Base-by-base conservation (phyloP, 2,113 vertebrate genomes). In the Aplodontia rufa region DNA sequence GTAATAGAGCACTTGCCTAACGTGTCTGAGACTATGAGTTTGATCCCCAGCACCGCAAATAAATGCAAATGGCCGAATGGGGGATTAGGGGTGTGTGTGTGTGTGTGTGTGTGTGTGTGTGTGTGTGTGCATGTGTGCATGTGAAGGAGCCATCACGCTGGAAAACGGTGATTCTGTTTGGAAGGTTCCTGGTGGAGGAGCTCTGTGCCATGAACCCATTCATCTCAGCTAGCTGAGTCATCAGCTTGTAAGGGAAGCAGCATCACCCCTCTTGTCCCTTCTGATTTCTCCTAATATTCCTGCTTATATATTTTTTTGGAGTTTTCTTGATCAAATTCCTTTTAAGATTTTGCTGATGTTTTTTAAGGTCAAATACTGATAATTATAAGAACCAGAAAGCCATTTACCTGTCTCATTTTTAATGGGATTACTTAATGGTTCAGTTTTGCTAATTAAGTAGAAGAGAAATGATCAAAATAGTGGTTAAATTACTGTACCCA, bases 401-500 rank as follows among this genome's bases (percentile, higher is more conserved):
- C 91, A 93, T 88, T 95, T 97, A 95, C 84, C 55, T 83, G 85
- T 91, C 91, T 96, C 47, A 26, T 93, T 87, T 87, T 96, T 90
- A 95, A 72, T 72, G 32, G 35, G 53, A 93, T 96, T 93, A 86
- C 62, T 96, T 94, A 93, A 87, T 86, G 13, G 53, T 87, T 91
- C 74, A 91, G 2, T 95, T 75, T 96, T 97, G 51, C 83, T 93
- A 95, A 95, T 94, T 93, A 95, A 55, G 60, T 86, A 83, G 71
- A 93, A 76, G 68, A 89, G 62, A 95, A 96, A 89, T 90, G 76
- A 96, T 93, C 74, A 97, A 96, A 93, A 95, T 69, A 87, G 64
- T 95, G 83, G 69, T 89, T 95, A 89, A 96, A 81, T 96, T 97
- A 64, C 90, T 95, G 53, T 97, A 91, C 78, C 17, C 89, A 96